Evolutionary conservation across 2,113 vertebrate species (phyloP).

Genomic region (Pollimyrus isidori): DNA sequence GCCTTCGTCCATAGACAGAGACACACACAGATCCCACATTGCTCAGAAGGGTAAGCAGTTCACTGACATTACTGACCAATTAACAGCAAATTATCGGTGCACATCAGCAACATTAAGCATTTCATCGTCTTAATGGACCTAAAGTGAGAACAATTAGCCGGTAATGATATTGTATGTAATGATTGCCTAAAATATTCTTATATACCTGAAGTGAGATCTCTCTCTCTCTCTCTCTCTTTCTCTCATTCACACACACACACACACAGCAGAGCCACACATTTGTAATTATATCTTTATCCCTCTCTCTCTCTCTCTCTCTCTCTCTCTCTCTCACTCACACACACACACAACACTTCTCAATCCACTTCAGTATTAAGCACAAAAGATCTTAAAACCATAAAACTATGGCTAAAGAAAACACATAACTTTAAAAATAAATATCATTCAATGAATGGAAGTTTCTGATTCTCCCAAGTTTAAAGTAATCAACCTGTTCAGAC

Average conservation of each 20-base stretch:
- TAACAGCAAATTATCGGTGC: slow-evolving; percentile 9
- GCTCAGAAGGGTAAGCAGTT: slow-evolving; percentile 7
- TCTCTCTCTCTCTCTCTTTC: too few species aligned
- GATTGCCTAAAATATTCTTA: background rate
- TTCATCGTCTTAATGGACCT: slow-evolving; percentile 16
- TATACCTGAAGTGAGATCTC: background rate
- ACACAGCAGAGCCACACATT: background rate
- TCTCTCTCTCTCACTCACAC: background rate
- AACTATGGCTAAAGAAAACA: background rate
- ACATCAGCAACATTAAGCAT: slow-evolving; percentile 19
- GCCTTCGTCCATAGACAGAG: background rate
- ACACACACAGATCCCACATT: background rate
- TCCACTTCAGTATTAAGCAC: background rate
- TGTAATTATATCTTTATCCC: too few species aligned
- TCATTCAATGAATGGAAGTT: background rate
- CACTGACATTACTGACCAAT: slow-evolving; percentile 15
- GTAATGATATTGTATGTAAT: slow-evolving; percentile 18
- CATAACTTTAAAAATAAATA: background rate
- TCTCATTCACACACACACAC: background rate
- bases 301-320: too few species aligned
- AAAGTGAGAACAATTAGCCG: slow-evolving; percentile 16
- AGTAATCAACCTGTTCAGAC: background rate
- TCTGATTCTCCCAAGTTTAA: background rate
- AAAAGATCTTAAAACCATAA: background rate
- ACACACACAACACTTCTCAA: background rate